Base-by-base conservation (phyloP, 2,888 invertebrate species). In the Scaptomyza reducta region DNA sequence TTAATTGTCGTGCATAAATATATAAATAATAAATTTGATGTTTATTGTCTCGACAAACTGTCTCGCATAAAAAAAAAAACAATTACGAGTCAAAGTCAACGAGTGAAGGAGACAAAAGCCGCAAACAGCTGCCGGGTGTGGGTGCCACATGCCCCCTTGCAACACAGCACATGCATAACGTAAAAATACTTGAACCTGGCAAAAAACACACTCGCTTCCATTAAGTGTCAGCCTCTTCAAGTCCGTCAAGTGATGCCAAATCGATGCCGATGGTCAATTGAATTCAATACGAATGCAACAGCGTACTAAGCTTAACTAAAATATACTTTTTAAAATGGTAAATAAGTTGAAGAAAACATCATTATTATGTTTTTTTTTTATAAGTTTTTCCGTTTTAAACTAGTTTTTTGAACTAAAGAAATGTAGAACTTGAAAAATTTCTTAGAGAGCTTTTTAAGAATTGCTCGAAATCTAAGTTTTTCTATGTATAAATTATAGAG, bases 131-230 rank as follows among this genome's bases (percentile, higher is more conserved):
- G 66, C 59, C 14, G 60, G 60, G 74, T 86, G 82, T 83, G 82
- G 82, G 88, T 72, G 88, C 62, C 49, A 6, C 62, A 27, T 61
- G 61, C 65, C 50, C 49, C 41, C 42, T 7, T 65, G 70, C 63
- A 72, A 46, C 45, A 40, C 6, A 51, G 51, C 59, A 57, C 45
- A 13, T 13, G n/a, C n/a, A n/a, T n/a, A n/a, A n/a, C n/a, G n/a
- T n/a, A 83, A 49, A 16, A 33, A 63, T 64, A 77, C 84, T 88
- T 84, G 84, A 84, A 84, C 88, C 84, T 84, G 84, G 84, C 84
- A 84, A 83, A 40, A 42, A 25, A 40, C 13, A 33, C 29, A 40
- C 55, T 51, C 35, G 29, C 25, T 45, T 51, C 44, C 74, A 78
- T 59, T 44, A 68, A 78, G 68, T 78, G 86, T 57, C 59, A 61